phyloP scores from a whole-genome alignment of 2,113 vertebrate genomes.

The Gracilinanus agilis region DNA sequence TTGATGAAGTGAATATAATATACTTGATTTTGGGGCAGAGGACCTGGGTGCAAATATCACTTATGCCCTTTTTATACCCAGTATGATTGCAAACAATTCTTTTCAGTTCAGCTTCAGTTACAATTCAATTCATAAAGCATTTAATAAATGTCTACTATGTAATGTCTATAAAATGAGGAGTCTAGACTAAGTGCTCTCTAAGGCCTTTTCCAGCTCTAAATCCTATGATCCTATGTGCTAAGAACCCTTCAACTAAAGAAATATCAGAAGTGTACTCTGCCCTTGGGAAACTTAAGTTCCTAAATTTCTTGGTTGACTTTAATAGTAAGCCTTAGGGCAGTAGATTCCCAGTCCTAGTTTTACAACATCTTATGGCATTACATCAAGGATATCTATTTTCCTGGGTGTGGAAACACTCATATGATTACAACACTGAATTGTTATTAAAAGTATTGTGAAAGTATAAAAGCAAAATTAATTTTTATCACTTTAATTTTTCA shows the following conservation, averaged over 20 bases:
- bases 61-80: not conserved
- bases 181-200: not conserved
- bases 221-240: not conserved
- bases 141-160: not conserved
- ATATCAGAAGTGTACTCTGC: not conserved
- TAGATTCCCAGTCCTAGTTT: not conserved
- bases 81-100: not conserved
- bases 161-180: not conserved
- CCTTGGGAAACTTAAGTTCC: not conserved
- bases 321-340: slow-evolving; percentile 12
- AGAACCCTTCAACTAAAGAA: slow-evolving; percentile 3
- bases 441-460: not conserved
- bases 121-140: not conserved
- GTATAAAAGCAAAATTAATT: slow-evolving; percentile 49
- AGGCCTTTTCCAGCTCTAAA: not conserved
- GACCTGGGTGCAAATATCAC: not conserved
- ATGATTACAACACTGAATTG: not conserved
- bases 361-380: slow-evolving; percentile 3
- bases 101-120: not conserved
- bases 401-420: not conserved
- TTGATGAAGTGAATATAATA: not conserved
- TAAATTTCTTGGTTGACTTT: not conserved
- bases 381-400: not conserved
- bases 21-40: not conserved
- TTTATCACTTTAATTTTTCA: not conserved